These are phyloP conservation scores for Callaeas wilsoni DNA, from an alignment of 2,113 vertebrate genomes.

Conservation along the genomic window DNA sequence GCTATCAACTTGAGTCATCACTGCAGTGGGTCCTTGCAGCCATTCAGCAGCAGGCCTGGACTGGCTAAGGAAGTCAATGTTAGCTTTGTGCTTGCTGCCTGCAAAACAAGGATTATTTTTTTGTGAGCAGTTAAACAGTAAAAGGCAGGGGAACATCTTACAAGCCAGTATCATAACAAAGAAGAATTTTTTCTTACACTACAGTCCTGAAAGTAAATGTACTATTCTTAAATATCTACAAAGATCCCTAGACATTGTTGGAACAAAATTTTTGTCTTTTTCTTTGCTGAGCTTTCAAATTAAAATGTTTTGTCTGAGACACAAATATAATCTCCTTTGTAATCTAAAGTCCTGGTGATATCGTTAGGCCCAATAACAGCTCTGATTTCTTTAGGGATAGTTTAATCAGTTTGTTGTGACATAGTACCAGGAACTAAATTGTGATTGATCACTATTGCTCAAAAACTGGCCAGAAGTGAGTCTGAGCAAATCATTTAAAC, in stretches of 20 bases:
- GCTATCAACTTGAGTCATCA: background rate
- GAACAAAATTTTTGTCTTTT: background rate
- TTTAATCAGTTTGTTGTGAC: constrained; percentile 72
- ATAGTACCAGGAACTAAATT: constrained; percentile 62
- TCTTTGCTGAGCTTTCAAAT: constrained; percentile 29
- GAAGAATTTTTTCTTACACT: background rate
- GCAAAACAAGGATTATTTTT: background rate
- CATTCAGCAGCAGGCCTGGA: background rate
- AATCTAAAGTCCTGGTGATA: constrained; percentile 56
- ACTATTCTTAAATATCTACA: background rate
- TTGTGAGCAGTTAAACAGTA: background rate
- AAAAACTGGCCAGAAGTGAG: constrained; percentile 62
- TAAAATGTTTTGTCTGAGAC: constrained; percentile 28
- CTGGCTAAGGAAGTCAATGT: background rate
- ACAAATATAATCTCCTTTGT: constrained; percentile 46
- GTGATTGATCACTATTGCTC: constrained; percentile 71
- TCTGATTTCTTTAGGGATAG: constrained; percentile 71
- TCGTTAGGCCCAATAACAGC: constrained; percentile 64
- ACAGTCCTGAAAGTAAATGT: background rate
- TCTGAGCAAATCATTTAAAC: constrained; percentile 50
- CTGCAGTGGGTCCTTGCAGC: background rate
- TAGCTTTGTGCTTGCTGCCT: background rate
- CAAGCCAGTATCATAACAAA: background rate
- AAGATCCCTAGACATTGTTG: background rate
- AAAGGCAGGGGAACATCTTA: background rate